These are phyloP conservation scores for Trachelus stipa DNA, from an alignment of 2,888 invertebrate genomes.

Conservation along the genomic window DNA sequence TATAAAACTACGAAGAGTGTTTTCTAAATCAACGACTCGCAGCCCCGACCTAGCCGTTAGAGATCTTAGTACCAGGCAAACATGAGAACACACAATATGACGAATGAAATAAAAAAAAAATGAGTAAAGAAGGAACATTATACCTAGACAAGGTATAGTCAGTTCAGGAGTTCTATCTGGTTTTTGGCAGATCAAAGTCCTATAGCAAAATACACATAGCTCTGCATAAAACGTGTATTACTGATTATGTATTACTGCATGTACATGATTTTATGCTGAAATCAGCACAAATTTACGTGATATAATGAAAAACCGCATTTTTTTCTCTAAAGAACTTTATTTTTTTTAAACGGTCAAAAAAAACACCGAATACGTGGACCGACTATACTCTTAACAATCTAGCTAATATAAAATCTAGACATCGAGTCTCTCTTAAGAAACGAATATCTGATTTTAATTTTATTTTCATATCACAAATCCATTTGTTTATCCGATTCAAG, in stretches of 20 bases:
- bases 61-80: conserved; percentile 18
- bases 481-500: not conserved
- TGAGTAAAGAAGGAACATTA: not conserved
- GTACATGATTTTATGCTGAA: too few relatives aligned
- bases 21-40: conserved; percentile 4
- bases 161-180: too few relatives aligned
- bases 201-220: too few relatives aligned
- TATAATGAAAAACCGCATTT: too few relatives aligned
- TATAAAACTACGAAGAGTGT: conserved; percentile 1
- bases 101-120: not conserved
- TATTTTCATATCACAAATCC: not conserved
- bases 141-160: not conserved
- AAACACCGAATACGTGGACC: too few relatives aligned
- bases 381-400: not conserved
- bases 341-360: too few relatives aligned
- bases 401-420: not conserved
- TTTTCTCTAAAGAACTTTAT: too few relatives aligned
- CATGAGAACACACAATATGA: not conserved
- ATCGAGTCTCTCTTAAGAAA: not conserved
- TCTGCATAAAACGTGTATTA: too few relatives aligned
- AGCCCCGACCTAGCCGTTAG: conserved; percentile 23
- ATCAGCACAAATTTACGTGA: too few relatives aligned
- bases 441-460: not conserved
- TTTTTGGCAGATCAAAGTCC: too few relatives aligned
- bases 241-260: too few relatives aligned